A percentile compares a stretch with the other conserved stretches of the same genome.
phyloP scores from a whole-genome alignment of 2,888 invertebrate species.

The Apeira syringaria region DNA sequence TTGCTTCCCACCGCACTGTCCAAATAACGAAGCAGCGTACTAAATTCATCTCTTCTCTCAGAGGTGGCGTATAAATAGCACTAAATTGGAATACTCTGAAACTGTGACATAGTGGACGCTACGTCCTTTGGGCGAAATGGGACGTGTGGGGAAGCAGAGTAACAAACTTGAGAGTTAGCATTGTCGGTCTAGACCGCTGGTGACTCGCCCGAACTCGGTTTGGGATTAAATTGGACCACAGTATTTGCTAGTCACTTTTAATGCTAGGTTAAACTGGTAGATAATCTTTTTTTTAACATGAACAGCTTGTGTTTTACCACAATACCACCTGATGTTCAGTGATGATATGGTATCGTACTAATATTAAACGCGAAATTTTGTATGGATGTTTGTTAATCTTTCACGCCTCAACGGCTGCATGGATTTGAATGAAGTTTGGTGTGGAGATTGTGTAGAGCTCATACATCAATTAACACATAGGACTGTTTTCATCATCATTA shows the following conservation, averaged over 20 bases:
- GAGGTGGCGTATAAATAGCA: conserved; percentile 66
- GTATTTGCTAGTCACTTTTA: conserved; percentile 48
- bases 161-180: conserved; percentile 70
- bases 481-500: too few species aligned
- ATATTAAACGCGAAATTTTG: too few species aligned
- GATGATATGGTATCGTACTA: too few species aligned
- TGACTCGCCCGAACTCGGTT: conserved; percentile 56
- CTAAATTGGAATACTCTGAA: conserved; percentile 62
- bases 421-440: too few species aligned
- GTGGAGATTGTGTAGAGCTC: too few species aligned
- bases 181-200: conserved; percentile 56
- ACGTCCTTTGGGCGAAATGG: conserved; percentile 50
- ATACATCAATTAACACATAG: too few species aligned
- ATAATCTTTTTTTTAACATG: too few species aligned
- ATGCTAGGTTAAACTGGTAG: too few species aligned
- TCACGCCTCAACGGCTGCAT: too few species aligned
- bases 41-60: conserved; percentile 39
- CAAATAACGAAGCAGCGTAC: conserved; percentile 26
- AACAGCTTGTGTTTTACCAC: too few species aligned
- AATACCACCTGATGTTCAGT: too few species aligned
- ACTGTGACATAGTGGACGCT: conserved; percentile 56
- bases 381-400: too few species aligned
- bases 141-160: conserved; percentile 53
- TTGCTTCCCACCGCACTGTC: conserved; percentile 27
- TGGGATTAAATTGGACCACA: conserved; percentile 65